phyloP scores from a whole-genome alignment of 2,888 invertebrate genomes.

The Lathronympha strigana region DNA sequence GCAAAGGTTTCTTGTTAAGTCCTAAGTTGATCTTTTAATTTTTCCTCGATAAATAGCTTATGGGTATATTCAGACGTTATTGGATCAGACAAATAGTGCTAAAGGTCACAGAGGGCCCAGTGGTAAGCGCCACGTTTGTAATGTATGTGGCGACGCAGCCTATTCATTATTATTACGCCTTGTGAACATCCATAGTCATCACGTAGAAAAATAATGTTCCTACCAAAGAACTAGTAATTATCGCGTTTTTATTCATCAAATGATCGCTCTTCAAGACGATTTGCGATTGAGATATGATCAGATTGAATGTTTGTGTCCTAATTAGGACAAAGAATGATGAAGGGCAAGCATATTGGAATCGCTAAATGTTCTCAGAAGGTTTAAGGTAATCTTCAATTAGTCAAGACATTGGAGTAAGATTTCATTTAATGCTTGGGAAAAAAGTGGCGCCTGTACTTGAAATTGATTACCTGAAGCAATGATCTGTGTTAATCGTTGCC shows the following conservation, averaged over 20 bases:
- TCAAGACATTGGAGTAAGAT: constrained; percentile 5
- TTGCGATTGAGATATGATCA: constrained; percentile 22
- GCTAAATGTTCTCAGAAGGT: constrained; percentile 12
- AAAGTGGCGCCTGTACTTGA: constrained; percentile 19
- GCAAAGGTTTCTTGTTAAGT: not conserved
- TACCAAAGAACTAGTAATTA: constrained; percentile 7
- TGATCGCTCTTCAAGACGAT: constrained; percentile 15
- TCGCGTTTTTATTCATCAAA: constrained; percentile 21
- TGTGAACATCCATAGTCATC: constrained; percentile 15
- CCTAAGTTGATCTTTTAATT: not conserved
- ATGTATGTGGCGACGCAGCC: constrained; percentile 18
- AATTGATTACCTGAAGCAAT: constrained; percentile 4
- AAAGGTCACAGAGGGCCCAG: constrained; percentile 16
- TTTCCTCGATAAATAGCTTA: constrained; percentile 7
- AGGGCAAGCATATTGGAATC: not conserved
- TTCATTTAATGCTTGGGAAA: constrained; percentile 1
- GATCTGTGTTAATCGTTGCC: not conserved
- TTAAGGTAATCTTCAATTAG: not conserved
- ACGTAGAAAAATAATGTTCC: constrained; percentile 6
- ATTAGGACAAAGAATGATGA: constrained; percentile 5
- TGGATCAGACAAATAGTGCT: constrained; percentile 16
- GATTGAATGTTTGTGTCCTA: not conserved
- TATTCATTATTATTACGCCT: constrained; percentile 24
- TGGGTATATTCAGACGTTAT: constrained; percentile 23
- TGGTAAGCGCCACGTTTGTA: constrained; percentile 21